phyloP scores from a whole-genome alignment of 1,140 invertebrate species.

The Zelostemma sp. region DNA sequence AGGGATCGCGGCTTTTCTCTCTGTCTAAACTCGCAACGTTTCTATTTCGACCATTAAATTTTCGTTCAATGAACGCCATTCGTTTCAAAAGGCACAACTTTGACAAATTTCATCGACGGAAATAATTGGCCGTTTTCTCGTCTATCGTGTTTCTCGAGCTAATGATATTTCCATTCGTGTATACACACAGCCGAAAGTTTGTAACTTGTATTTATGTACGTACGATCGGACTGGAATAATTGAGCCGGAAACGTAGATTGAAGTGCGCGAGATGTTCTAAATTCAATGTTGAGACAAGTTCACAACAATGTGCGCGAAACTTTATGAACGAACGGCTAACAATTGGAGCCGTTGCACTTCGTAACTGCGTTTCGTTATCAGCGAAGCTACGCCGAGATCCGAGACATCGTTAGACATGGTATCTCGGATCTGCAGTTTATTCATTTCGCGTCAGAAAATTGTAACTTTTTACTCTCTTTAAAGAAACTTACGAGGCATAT shows the following conservation, averaged over 20 bases:
- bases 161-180: conserved; percentile 7
- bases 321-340: conserved; percentile 44
- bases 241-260: conserved; percentile 49
- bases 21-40: conserved; percentile 9
- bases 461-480: neutral
- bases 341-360: conserved; percentile 39
- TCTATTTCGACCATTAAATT: conserved; percentile 12
- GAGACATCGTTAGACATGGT: conserved; percentile 6
- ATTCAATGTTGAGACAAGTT: conserved; percentile 46
- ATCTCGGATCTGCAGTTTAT: neutral
- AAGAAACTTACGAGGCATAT: neutral
- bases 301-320: conserved; percentile 39
- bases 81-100: no score
- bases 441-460: neutral
- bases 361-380: conserved; percentile 46
- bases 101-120: no score
- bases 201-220: conserved; percentile 47
- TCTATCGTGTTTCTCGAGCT: neutral
- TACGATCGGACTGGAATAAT: conserved; percentile 49
- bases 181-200: conserved; percentile 30
- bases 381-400: conserved; percentile 10
- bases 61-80: no score
- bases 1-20: neutral
- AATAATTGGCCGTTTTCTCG: neutral
- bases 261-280: conserved; percentile 33